A percentile compares a stretch with the other conserved stretches of the same genome.
phyloP scores from a whole-genome alignment of 92 coral and sea anemone genomes.

The Muricea muricata region DNA sequence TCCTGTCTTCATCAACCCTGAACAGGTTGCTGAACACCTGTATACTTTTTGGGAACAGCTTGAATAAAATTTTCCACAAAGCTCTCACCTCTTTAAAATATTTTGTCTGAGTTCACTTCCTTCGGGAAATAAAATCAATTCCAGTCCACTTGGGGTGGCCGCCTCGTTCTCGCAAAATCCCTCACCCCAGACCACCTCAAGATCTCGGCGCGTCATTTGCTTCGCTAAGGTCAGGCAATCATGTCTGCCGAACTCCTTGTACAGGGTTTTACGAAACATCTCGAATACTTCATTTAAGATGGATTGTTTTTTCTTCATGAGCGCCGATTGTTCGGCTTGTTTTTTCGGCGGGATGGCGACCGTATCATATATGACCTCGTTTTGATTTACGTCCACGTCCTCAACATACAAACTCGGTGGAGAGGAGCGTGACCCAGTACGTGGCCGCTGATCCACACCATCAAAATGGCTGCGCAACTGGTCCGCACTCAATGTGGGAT shows the following conservation, averaged over 20 bases:
- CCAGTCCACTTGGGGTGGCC: slow-evolving; percentile 81
- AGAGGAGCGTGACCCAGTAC: slow-evolving; percentile 23
- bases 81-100: slow-evolving; percentile 76
- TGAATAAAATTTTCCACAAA: too few species aligned
- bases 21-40: too few species aligned
- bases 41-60: too few species aligned
- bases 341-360: not conserved
- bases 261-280: slow-evolving; percentile 73
- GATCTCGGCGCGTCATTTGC: slow-evolving; percentile 88
- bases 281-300: slow-evolving; percentile 81
- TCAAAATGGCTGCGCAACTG: slow-evolving; percentile 16
- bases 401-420: slow-evolving; percentile 44
- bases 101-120: slow-evolving; percentile 85
- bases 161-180: slow-evolving; percentile 34
- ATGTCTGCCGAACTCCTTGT: slow-evolving; percentile 68
- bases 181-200: slow-evolving; percentile 77
- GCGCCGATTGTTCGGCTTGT: slow-evolving; percentile 14
- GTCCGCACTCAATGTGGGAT: slow-evolving; percentile 13
- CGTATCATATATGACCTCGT: slow-evolving; percentile 23
- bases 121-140: slow-evolving; percentile 83
- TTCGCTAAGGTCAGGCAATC: slow-evolving; percentile 87
- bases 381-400: slow-evolving; percentile 17
- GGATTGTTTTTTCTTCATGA: slow-evolving; percentile 64
- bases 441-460: not conserved
- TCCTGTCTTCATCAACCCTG: too few species aligned